Conservation (phyloP, 2,888 invertebrate species). For the Rotaria sp. region DNA sequence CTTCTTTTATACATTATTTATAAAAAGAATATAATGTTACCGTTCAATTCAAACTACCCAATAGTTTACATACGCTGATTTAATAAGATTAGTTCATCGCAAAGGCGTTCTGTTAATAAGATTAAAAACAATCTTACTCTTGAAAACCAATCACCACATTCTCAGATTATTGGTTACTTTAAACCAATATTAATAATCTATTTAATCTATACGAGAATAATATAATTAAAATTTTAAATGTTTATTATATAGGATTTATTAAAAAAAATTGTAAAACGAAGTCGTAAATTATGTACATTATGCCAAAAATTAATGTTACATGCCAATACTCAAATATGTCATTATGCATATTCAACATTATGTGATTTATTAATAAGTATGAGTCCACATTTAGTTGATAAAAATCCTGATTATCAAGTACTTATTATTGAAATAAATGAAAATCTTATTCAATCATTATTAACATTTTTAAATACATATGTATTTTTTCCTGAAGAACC, state of each 20-base stretch:
- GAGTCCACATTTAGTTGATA: constrained; percentile 67
- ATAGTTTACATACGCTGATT: too few relatives aligned
- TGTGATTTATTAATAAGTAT: constrained; percentile 92
- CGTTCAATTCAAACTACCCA: too few relatives aligned
- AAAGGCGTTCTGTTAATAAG: too few relatives aligned
- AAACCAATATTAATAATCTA: too few relatives aligned
- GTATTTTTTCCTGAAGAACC: constrained; percentile 14
- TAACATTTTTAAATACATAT: constrained; percentile 28
- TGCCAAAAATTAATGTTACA: constrained; percentile 38
- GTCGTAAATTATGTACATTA: constrained; percentile 32
- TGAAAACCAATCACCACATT: too few relatives aligned
- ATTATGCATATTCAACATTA: constrained; percentile 79
- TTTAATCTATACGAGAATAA: too few relatives aligned
- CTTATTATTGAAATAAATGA: constrained; percentile 2
- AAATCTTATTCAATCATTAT: constrained; percentile 23
- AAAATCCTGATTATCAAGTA: neutral
- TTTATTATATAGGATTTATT: neutral
- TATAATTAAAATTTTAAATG: too few relatives aligned
- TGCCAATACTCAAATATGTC: constrained; percentile 28
- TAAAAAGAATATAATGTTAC: too few relatives aligned
- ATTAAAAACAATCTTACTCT: too few relatives aligned
- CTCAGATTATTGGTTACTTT: too few relatives aligned
- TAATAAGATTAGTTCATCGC: too few relatives aligned
- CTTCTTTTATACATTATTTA: too few relatives aligned
- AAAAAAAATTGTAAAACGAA: neutral